These are phyloP conservation scores for Heliconius congener DNA, from an alignment of 1,140 invertebrate species.

Conservation along the genomic window DNA sequence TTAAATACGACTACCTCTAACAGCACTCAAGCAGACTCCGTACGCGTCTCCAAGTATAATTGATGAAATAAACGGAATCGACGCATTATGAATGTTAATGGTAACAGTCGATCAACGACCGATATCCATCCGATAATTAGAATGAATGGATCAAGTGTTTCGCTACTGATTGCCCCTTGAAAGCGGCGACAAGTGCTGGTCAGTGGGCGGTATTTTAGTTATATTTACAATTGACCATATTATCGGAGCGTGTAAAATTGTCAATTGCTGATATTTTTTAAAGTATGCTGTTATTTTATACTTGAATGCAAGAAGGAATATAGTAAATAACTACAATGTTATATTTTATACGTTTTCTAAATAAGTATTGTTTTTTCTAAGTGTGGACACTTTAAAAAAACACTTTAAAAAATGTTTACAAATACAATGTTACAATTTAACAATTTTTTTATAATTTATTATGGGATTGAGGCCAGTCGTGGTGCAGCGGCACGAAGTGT, in stretches of 20 bases:
- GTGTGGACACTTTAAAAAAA: too few relatives aligned
- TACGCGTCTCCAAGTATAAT: constrained; percentile 59
- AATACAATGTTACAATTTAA: too few relatives aligned
- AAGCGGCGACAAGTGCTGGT: constrained; percentile 45
- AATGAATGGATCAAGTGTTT: constrained; percentile 61
- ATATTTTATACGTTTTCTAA: too few relatives aligned
- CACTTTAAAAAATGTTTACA: too few relatives aligned
- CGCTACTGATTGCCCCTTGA: constrained; percentile 49
- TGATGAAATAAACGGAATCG: constrained; percentile 69
- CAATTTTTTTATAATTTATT: too few relatives aligned
- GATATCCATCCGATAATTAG: constrained; percentile 63
- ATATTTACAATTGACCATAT: not conserved
- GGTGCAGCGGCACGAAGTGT: too few relatives aligned
- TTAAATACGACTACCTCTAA: constrained; percentile 72
- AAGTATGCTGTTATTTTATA: not conserved
- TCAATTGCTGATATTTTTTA: not conserved
- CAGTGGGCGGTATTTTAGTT: not conserved
- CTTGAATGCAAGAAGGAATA: too few relatives aligned
- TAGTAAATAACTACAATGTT: too few relatives aligned
- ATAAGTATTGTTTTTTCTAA: too few relatives aligned
- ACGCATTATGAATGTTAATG: constrained; percentile 69
- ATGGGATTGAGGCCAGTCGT: too few relatives aligned
- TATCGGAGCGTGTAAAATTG: not conserved
- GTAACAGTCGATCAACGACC: constrained; percentile 50
- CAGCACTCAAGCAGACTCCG: constrained; percentile 49